Base-by-base conservation (phyloP, 2,888 invertebrate genomes). In the Odontothrips loti region DNA sequence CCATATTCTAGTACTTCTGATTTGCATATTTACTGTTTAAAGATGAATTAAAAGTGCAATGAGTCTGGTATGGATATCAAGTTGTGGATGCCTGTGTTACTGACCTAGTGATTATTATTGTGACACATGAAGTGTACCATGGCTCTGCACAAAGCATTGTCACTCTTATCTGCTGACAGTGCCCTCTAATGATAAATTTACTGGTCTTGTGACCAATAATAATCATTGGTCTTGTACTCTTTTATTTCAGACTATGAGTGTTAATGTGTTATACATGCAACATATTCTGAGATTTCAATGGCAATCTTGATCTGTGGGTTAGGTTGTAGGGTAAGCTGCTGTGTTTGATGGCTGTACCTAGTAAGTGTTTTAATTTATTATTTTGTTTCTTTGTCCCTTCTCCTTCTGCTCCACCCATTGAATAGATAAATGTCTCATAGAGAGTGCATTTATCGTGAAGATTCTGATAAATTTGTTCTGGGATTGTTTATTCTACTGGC, bases 361-460 rank as follows among this genome's bases (percentile, higher is more conserved):
- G 68, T 75, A 75, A 27, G 68, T 58, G 68, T 75, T 75, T 75
- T 75, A 23, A 75, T 75, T 75, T 75, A 75, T 75, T 75, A 27
- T 75, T 27, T 75, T 23, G 68, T 75, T 23, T 23, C 68, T 75
- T 75, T 27, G 68, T 27, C 68, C 68, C 68, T 75, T 75, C 68
- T 75, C 68, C 68, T 58, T 58, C 58, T 20, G 17, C 20, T 15
- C 58, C 68, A 12, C 10, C 68, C 63, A 23, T 23, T 58, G 34
- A 43, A 43, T 43, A 6, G 6, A 43, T 43, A n/a, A n/a, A n/a
- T 43, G 34, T 43, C 6, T 43, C 34, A 43, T 43, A 6, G 34
- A 43, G 34, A 43, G 2, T 6, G 34, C 34, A 43, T 43, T 43
- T 43, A 43, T 43, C 34, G 6, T 43, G 34, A 43, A 6, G 34